These are phyloP conservation scores for Corythornis cristatus DNA, from an alignment of 2,113 vertebrate genomes.

Conservation along the genomic window DNA sequence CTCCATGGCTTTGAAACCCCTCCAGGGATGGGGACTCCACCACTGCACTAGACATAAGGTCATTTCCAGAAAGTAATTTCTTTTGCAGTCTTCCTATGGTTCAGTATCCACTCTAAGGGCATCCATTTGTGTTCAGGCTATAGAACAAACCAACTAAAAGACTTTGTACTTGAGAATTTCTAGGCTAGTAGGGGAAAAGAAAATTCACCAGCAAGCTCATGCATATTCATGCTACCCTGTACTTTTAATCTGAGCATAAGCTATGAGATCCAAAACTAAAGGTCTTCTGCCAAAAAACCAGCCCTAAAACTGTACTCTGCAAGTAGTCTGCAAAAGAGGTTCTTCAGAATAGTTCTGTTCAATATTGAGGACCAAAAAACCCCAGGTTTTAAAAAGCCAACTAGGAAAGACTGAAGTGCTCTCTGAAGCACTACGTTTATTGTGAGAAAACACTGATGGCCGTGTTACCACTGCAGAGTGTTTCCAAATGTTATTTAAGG, in stretches of 20 bases:
- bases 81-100: neutral
- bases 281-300: rapidly evolving
- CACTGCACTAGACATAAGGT: too few relatives aligned
- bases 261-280: neutral
- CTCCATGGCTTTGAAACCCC: too few relatives aligned
- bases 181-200: neutral
- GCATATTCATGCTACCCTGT: neutral
- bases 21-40: too few relatives aligned
- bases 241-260: neutral
- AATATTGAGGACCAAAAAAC: neutral
- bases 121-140: neutral
- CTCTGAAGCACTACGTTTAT: neutral
- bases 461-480: neutral
- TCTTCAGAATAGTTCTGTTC: neutral
- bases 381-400: neutral
- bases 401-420: neutral
- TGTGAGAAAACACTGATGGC: neutral
- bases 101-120: neutral
- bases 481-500: neutral
- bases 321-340: neutral
- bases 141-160: neutral
- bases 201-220: neutral
- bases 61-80: neutral
- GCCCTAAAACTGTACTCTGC: neutral
- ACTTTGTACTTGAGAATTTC: neutral